A percentile compares a stretch with the other conserved stretches of the same genome.
Evolutionary conservation across 2,797 vertebrate genomes (phyloP).

Genomic region (Miichthys miiuy): DNA sequence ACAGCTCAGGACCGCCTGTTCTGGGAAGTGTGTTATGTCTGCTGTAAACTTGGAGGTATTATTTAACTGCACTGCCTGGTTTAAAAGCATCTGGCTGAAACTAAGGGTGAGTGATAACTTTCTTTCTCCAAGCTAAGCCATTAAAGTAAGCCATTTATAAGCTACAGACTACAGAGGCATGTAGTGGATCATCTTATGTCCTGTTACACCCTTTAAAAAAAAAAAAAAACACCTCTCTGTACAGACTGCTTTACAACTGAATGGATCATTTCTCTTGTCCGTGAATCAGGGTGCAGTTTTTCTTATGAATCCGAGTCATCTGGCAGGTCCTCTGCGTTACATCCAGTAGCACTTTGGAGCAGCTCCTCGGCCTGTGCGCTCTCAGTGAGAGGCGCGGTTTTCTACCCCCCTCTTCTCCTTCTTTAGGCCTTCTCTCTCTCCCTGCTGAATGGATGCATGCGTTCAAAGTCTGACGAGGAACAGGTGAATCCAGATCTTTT

Average conservation of each 20-base stretch:
- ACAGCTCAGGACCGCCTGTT: conserved; percentile 37
- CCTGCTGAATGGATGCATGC: conserved; percentile 11
- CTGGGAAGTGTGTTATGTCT: conserved; percentile 27
- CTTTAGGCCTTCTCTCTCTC: neutral
- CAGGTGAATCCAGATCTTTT: conserved; percentile 55
- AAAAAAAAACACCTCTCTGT: neutral
- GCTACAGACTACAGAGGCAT: conserved; percentile 13
- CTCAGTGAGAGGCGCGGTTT: conserved; percentile 1
- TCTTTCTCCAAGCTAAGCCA: conserved; percentile 21
- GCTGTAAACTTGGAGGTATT: conserved; percentile 25
- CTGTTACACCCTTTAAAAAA: conserved; percentile 4
- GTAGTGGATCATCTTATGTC: conserved; percentile 34
- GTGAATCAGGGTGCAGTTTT: conserved; percentile 21
- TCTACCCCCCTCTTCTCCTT: neutral
- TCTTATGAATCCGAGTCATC: conserved; percentile 33
- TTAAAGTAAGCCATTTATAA: conserved; percentile 33
- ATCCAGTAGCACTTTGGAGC: conserved; percentile 36
- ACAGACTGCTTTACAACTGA: conserved; percentile 24
- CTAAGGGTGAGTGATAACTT: conserved; percentile 20
- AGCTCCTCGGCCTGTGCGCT: conserved; percentile 29
- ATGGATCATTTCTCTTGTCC: conserved; percentile 10
- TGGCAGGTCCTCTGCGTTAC: conserved; percentile 28
- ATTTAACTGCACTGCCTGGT: conserved; percentile 24
- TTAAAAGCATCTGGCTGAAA: conserved; percentile 33
- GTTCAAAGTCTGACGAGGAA: conserved; percentile 51